Evolutionary conservation across 1,140 invertebrate genomes (phyloP), one percentile per base, ranked within the genome.

Genomic region (Antheraea pernyi): DNA sequence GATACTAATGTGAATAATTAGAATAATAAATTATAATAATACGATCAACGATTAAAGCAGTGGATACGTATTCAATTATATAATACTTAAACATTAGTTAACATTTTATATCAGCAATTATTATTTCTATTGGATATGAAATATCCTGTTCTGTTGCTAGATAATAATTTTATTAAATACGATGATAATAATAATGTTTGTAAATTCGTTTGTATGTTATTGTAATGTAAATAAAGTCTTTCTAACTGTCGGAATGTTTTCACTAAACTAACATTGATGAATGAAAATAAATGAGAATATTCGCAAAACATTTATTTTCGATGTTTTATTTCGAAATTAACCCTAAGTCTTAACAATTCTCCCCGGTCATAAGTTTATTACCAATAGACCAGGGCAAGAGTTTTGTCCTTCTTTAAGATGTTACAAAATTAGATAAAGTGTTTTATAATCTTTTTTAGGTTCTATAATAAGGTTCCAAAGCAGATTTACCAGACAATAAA

Each of bases 221-320:
- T 71, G 76, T 73, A 73, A 82, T 89, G 86, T 90, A 90, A 88
- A 89, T 90, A 89, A 80, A 86, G 81, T 67, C 80, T 83, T 88
- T 86, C 83, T 81, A 86, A 85, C 77, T 86, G 82, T 88, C 86
- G 77, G 46, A 72, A 81, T 82, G 77, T 85, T 89, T 86, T 86
- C 84, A 84, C 73, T 86, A 80, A 83, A 83, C 77, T 86, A 16
- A 61, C 30, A 85, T 85, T 82, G 76, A 74, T 68, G 83, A 89
- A 82, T 76, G 79, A 86, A 89, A 90, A 88, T 90, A 90, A 88
- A 90, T 80, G 81, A 84, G 81, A 86, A 86, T 86, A 85, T 88
- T 85, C 80, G 79, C 79, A 88, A 86, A 30, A 81, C 70, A 77
- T 79, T 82, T 37, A 36, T 65, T 48, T 77, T 58, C 69, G 62